phyloP scores from a whole-genome alignment of 1,140 invertebrate genomes.

The Nasonia giraulti region DNA sequence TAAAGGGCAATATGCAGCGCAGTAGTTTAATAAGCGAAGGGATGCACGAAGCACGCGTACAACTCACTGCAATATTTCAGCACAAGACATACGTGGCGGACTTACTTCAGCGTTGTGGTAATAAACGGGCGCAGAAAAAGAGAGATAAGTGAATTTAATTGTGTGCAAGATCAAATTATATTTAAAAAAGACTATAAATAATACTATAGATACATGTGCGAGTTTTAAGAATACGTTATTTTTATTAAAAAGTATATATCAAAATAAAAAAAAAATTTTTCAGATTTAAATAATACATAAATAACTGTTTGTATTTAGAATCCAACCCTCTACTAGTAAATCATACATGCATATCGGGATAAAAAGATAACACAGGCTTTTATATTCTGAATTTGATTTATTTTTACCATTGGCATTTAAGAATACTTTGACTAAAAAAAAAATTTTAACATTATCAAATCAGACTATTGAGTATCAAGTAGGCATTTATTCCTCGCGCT shows the following conservation, averaged over 20 bases:
- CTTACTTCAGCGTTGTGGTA: conserved; percentile 91
- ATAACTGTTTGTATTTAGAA: background rate
- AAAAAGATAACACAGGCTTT: conserved; percentile 13
- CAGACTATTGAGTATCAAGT: conserved; percentile 18
- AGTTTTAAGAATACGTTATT: conserved; percentile 50
- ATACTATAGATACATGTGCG: conserved; percentile 28
- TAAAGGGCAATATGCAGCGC: conserved; percentile 95
- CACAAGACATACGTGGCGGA: conserved; percentile 92
- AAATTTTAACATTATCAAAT: conserved; percentile 35
- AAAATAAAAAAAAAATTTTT: conserved; percentile 51
- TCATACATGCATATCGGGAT: background rate
- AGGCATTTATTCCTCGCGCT: background rate
- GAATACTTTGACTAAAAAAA: conserved; percentile 19
- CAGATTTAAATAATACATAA: conserved; percentile 43
- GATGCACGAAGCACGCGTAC: conserved; percentile 88
- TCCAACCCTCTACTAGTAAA: background rate
- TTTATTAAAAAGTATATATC: conserved; percentile 53
- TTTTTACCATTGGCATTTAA: conserved; percentile 39
- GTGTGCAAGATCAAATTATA: conserved; percentile 38
- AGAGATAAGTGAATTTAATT: conserved; percentile 77
- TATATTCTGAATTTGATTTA: conserved; percentile 24
- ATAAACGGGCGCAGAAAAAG: conserved; percentile 93
- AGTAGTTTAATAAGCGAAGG: conserved; percentile 95
- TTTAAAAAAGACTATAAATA: conserved; percentile 40
- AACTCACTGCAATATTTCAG: conserved; percentile 92